Conservation (phyloP, 1,140 invertebrate species). For the Solenopsis fugax region DNA sequence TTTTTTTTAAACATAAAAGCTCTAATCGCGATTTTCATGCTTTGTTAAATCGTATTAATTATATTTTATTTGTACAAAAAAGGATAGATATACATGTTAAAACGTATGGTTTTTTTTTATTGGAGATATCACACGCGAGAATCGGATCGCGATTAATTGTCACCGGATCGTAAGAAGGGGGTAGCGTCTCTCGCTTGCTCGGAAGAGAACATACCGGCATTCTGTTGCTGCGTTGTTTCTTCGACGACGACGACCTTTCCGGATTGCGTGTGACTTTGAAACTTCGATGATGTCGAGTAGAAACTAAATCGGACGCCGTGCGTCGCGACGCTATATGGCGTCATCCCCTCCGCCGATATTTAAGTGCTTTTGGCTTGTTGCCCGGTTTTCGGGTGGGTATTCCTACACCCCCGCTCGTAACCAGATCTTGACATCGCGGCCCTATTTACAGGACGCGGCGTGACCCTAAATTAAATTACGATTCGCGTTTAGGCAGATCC, state of each 20-base stretch:
- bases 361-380: conserved; percentile 81
- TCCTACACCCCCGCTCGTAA: conserved; percentile 83
- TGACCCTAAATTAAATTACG: conserved; percentile 39
- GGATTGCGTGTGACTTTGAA: conserved; percentile 75
- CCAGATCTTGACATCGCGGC: conserved; percentile 77
- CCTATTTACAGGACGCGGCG: conserved; percentile 65
- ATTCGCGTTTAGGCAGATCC: not conserved
- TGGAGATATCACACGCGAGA: not conserved
- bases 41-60: not conserved
- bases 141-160: conserved; percentile 2
- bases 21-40: not conserved
- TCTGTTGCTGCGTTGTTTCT: conserved; percentile 66
- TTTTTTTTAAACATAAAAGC: not conserved
- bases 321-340: conserved; percentile 85
- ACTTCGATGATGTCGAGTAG: conserved; percentile 77
- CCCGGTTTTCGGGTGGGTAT: conserved; percentile 77
- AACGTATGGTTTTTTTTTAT: not conserved
- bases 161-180: not conserved
- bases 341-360: conserved; percentile 84
- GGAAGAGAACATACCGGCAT: conserved; percentile 83
- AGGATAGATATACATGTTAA: not conserved
- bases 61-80: not conserved
- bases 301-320: conserved; percentile 84
- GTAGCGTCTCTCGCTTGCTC: too few species aligned
- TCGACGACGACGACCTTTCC: conserved; percentile 40